phyloP scores from a whole-genome alignment of 2,888 invertebrate species.

The Neuroscelio doddi region DNA sequence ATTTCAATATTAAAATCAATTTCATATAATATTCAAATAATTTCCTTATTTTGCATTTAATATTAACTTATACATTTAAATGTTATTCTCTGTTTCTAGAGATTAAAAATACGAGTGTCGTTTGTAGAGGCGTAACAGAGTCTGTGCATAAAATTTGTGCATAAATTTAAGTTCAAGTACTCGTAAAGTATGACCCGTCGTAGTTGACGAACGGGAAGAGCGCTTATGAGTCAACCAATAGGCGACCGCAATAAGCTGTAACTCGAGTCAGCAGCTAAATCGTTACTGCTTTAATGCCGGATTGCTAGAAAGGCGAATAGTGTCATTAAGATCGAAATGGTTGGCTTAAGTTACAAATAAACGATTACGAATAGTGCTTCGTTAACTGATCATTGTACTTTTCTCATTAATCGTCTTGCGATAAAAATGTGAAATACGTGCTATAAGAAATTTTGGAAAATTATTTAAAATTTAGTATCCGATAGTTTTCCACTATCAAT shows the following conservation, averaged over 20 bases:
- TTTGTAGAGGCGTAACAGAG: background rate
- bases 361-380: slow-evolving; percentile 18
- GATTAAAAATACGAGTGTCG: no score
- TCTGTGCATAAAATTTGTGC: slow-evolving; percentile 20
- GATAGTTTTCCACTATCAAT: no score
- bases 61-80: no score
- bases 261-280: slow-evolving; percentile 39
- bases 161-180: slow-evolving; percentile 19
- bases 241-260: slow-evolving; percentile 44
- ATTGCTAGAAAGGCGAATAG: slow-evolving; percentile 33
- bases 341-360: slow-evolving; percentile 25
- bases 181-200: slow-evolving; percentile 20
- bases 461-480: no score
- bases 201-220: slow-evolving; percentile 47
- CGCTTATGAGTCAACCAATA: slow-evolving; percentile 51
- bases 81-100: no score
- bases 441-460: no score
- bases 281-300: slow-evolving; percentile 35
- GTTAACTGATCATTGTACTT: slow-evolving; percentile 20
- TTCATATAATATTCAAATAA: no score
- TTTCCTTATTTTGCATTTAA: no score
- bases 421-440: no score
- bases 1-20: no score
- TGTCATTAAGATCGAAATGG: slow-evolving; percentile 30
- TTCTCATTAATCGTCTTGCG: no score